Evolutionary conservation across 2,888 invertebrate genomes (phyloP).

Genomic region (Dicycla oo): DNA sequence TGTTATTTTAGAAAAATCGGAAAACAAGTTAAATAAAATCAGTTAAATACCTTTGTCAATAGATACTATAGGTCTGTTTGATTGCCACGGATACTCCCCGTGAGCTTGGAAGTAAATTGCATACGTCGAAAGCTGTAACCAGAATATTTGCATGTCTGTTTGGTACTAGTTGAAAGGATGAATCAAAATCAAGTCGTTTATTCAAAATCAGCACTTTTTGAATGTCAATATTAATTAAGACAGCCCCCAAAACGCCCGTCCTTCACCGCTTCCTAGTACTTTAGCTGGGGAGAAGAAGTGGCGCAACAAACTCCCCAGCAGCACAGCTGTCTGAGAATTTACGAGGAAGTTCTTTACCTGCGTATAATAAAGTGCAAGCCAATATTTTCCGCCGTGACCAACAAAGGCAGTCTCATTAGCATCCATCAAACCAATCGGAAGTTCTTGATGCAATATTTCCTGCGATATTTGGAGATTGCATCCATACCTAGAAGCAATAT

Average conservation of each 20-base stretch:
- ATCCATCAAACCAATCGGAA: conserved; percentile 79
- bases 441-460: conserved; percentile 79
- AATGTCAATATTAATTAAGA: background rate
- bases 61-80: conserved; percentile 82
- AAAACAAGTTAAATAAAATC: background rate
- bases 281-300: background rate
- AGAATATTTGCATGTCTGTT: conserved; percentile 3
- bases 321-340: background rate
- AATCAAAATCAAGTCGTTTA: background rate
- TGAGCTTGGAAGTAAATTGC: conserved; percentile 88
- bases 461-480: conserved; percentile 86
- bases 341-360: conserved; percentile 75
- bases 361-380: conserved; percentile 86
- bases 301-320: background rate
- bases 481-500: conserved; percentile 81
- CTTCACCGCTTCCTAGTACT: background rate
- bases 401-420: conserved; percentile 87
- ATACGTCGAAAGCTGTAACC: conserved; percentile 84
- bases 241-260: background rate
- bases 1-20: background rate
- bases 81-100: conserved; percentile 88
- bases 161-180: background rate
- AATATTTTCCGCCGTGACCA: conserved; percentile 87
- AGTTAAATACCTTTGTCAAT: conserved; percentile 76
- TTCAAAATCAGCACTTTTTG: background rate